Base-by-base conservation (phyloP, 2,888 invertebrate species). In the Spicauda simplicius region DNA sequence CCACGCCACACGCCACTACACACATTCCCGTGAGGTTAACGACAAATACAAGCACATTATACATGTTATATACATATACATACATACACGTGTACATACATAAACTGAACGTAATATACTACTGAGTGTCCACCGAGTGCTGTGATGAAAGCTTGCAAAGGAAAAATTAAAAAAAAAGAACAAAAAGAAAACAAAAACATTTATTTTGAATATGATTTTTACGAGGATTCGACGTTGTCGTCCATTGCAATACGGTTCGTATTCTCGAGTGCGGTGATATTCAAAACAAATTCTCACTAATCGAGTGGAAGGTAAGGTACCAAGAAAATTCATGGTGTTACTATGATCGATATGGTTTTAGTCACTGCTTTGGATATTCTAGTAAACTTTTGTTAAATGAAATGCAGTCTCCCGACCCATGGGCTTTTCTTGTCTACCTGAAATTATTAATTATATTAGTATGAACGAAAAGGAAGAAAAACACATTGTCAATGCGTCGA, bases 371-470 rank as follows among this genome's bases (percentile, higher is more conserved):
- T 84, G 80, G 78, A 78, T 76, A 80, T 81, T 70, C 65, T 57
- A 83, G 79, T 78, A 82, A 86, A 84, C 82, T 76, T 82, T 84
- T 81, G 87, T 91, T 90, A 90, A 86, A 59, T 86, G 81, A 85
- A 85, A 88, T 88, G 90, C 84, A 88, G 87, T 86, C 91, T 88
- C 91, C 92, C 91, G 91, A 91, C 87, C 90, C 92, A 84, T 83
- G 92, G 92, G 91, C 71, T 90, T 90, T 66, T 90, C 91, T 89
- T 78, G 90, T 87, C 87, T 88, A 91, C 92, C 93, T 92, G 93
- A 93, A 92, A 92, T 89, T 89, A 89, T 90, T 90, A 90, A 92
- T 90, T 90, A 87, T 84, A 93, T 93, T 93, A 93, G 93, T 93
- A 91, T 85, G 89, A 91, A 91, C 91, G 86, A 87, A 90, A 86